phyloP scores from a whole-genome alignment of 2,113 vertebrate genomes.

The Eublepharis macularius region DNA sequence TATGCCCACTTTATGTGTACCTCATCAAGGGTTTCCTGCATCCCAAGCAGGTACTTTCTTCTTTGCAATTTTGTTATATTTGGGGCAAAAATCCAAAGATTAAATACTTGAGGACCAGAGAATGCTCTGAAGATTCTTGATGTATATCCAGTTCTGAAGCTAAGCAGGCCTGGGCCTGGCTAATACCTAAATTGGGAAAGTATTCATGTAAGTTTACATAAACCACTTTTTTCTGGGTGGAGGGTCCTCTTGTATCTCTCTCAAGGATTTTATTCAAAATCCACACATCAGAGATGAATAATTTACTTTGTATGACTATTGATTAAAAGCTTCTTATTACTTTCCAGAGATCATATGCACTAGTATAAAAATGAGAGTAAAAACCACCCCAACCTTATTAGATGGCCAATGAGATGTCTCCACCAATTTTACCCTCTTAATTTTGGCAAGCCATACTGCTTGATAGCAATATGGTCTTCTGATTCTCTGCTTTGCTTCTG shows the following conservation, averaged over 20 bases:
- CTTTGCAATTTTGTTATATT: neutral
- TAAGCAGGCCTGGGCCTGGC: neutral
- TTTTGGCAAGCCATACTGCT: constrained; percentile 6
- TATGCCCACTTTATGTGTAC: no score
- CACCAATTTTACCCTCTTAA: constrained; percentile 3
- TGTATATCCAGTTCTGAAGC: neutral
- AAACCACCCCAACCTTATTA: no score
- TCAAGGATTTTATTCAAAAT: neutral
- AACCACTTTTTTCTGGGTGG: neutral
- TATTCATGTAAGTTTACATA: neutral
- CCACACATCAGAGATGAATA: neutral
- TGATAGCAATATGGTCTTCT: constrained; percentile 7
- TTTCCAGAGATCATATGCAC: neutral
- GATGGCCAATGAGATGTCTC: neutral
- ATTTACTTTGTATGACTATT: neutral
- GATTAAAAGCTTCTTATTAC: neutral
- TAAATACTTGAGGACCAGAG: neutral
- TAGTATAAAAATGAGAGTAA: neutral
- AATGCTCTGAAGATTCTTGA: neutral
- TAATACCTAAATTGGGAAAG: neutral
- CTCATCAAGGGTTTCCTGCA: no score
- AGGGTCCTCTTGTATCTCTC: neutral
- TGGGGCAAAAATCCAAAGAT: neutral
- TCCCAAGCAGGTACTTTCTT: neutral
- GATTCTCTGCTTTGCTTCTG: constrained; percentile 48